Evolutionary conservation across 2,888 invertebrate genomes (phyloP).

Genomic region (Plusia festucae): DNA sequence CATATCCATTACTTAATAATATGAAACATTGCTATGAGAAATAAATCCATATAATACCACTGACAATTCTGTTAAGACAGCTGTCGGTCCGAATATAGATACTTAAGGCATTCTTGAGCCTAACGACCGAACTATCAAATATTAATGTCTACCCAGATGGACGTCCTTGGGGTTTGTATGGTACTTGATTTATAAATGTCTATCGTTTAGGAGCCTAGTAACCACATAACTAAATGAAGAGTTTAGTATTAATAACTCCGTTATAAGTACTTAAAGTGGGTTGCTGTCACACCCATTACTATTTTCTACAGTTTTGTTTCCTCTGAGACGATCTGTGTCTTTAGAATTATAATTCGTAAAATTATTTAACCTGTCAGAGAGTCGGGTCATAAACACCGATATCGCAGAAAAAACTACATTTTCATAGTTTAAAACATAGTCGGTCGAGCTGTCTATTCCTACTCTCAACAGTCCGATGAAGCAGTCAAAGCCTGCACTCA

Average conservation of each 20-base stretch:
- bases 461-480: too few relatives aligned
- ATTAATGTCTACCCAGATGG: constrained; percentile 26
- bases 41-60: constrained; percentile 1
- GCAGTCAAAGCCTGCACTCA: too few relatives aligned
- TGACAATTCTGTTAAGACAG: constrained; percentile 3
- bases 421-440: too few relatives aligned
- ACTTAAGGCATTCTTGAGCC: constrained; percentile 10
- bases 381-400: too few relatives aligned
- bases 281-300: too few relatives aligned
- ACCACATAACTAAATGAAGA: background rate
- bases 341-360: too few relatives aligned
- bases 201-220: background rate
- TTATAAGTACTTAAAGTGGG: background rate
- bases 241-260: background rate
- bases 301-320: too few relatives aligned
- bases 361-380: too few relatives aligned
- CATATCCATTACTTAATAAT: background rate
- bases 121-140: constrained; percentile 25
- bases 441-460: too few relatives aligned
- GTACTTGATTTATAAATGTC: background rate
- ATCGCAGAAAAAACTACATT: too few relatives aligned
- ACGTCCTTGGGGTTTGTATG: background rate
- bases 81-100: constrained; percentile 16
- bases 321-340: too few relatives aligned
- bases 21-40: background rate